Evolutionary conservation across 2,113 vertebrate genomes (phyloP).

Genomic region (Ondatra zibethicus): DNA sequence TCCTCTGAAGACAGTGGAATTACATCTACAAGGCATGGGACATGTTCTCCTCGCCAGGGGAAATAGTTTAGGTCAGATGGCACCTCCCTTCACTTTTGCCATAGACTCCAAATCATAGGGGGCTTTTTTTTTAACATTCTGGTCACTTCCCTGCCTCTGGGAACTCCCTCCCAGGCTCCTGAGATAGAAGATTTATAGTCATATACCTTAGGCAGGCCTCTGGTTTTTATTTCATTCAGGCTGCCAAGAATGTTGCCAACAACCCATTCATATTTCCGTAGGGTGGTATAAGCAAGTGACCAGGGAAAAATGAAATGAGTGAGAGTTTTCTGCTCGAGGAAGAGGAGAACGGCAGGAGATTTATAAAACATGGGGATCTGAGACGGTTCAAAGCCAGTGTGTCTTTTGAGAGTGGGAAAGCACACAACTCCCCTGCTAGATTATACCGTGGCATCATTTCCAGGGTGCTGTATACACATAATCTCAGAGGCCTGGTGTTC

Average conservation of each 20-base stretch:
- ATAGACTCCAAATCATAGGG: not conserved
- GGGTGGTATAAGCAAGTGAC: conserved; percentile 56
- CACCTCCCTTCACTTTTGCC: not conserved
- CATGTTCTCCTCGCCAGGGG: not conserved
- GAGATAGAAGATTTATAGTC: conserved; percentile 67
- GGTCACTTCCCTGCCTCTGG: conserved; percentile 29
- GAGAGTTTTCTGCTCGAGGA: conserved; percentile 48
- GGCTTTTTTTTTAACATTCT: not conserved
- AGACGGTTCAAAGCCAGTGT: conserved; percentile 79
- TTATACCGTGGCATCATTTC: not conserved
- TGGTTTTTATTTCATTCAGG: conserved; percentile 71
- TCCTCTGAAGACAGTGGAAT: not conserved
- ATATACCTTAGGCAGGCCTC: conserved; percentile 74
- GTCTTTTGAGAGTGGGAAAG: conserved; percentile 74
- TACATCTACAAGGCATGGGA: not conserved
- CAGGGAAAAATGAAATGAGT: conserved; percentile 70
- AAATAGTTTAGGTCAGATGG: not conserved
- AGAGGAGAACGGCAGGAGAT: not conserved
- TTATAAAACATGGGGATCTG: conserved; percentile 6
- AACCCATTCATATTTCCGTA: conserved; percentile 2
- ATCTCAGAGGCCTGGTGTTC: conserved; percentile 15
- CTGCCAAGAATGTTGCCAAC: conserved; percentile 18
- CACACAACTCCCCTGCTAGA: not conserved
- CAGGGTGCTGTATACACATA: not conserved
- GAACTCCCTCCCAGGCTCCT: conserved; percentile 66